Conservation (phyloP, 2,113 vertebrate genomes). For the Aspidoscelis tigris region DNA sequence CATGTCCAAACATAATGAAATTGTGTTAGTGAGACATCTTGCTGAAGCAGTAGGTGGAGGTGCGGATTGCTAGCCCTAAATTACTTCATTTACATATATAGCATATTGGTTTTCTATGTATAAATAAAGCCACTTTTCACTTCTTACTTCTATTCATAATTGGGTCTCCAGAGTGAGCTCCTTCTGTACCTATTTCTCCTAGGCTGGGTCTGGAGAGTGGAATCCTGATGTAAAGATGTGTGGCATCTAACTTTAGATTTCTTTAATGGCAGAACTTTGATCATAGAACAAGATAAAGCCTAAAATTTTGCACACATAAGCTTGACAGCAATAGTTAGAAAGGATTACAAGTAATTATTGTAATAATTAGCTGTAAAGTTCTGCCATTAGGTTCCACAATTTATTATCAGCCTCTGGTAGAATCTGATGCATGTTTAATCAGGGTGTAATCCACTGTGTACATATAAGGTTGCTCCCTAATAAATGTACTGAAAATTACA, state of each 20-base stretch:
- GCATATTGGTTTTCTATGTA: conserved; percentile 11
- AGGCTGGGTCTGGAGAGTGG: background rate
- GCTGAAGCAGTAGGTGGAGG: conserved; percentile 4
- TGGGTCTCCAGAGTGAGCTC: background rate
- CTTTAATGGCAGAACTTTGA: background rate
- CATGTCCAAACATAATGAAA: conserved; percentile 39
- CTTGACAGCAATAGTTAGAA: background rate
- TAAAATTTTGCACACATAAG: background rate
- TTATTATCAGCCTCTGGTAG: background rate
- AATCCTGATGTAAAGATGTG: background rate
- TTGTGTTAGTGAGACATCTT: conserved; percentile 34
- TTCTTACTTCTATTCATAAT: conserved; percentile 4
- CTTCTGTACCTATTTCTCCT: background rate
- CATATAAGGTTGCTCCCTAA: too few species aligned
- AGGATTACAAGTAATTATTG: background rate
- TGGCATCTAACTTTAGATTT: background rate
- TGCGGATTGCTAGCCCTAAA: conserved; percentile 21
- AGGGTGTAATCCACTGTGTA: background rate
- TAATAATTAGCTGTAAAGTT: background rate
- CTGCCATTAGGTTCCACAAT: background rate
- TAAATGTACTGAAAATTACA: background rate
- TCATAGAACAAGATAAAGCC: background rate
- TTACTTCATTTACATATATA: conserved; percentile 31
- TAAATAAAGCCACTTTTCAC: conserved; percentile 18
- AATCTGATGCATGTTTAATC: background rate